phyloP scores from a whole-genome alignment of 2,797 vertebrate genomes.

The Potorous gilbertii region DNA sequence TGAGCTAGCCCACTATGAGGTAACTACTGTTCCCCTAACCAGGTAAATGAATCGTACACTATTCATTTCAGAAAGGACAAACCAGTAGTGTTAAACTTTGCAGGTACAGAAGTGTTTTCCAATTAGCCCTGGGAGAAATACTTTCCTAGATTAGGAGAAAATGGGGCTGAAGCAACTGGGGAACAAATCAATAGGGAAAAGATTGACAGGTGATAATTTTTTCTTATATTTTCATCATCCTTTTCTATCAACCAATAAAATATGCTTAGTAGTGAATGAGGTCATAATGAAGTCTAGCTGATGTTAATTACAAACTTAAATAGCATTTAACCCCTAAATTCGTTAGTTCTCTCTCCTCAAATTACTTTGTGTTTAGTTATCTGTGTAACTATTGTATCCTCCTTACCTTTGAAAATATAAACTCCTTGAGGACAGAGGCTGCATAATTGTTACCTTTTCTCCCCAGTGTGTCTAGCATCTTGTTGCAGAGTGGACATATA shows the following conservation, averaged over 20 bases:
- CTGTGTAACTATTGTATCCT: background rate
- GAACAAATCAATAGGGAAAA: background rate
- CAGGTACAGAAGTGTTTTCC: background rate
- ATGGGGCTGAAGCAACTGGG: background rate
- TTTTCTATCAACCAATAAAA: background rate
- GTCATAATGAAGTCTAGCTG: background rate
- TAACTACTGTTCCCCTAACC: background rate
- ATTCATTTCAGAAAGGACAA: background rate
- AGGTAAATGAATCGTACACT: background rate
- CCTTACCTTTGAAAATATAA: background rate
- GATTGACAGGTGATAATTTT: background rate
- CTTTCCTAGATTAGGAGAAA: background rate
- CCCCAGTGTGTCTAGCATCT: background rate
- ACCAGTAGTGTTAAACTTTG: background rate
- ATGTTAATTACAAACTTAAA: background rate
- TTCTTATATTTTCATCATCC: background rate
- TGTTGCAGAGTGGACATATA: background rate
- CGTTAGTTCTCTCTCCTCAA: background rate
- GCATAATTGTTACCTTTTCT: background rate
- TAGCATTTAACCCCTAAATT: background rate
- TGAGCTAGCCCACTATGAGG: background rate
- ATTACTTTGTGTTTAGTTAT: background rate
- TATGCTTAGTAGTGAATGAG: background rate
- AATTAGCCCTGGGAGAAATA: background rate
- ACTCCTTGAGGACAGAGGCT: background rate